Percentiles rank a stretch among this genome's conserved stretches.
Evolutionary conservation across 2,113 vertebrate genomes (phyloP).

Genomic region (Narcine bancroftii): DNA sequence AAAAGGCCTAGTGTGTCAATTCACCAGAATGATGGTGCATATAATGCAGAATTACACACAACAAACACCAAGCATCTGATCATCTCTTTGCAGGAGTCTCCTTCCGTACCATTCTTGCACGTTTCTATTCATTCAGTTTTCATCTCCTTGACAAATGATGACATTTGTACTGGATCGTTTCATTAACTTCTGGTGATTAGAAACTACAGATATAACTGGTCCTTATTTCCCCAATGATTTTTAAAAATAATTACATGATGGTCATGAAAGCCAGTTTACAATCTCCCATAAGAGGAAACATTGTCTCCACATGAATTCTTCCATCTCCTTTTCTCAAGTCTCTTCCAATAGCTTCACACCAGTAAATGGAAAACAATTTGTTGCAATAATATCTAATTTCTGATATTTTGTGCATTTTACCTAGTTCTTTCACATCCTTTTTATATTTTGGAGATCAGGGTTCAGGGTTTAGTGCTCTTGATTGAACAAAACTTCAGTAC

Average conservation of each 20-base stretch:
- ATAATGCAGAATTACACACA: background rate
- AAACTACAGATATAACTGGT: background rate
- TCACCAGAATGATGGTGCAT: background rate
- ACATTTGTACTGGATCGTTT: background rate
- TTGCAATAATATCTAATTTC: background rate
- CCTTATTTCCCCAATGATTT: background rate
- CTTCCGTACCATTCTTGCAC: background rate
- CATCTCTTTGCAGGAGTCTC: background rate
- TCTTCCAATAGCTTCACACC: background rate
- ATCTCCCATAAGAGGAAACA: background rate
- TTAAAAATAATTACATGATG: background rate
- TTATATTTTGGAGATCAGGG: background rate
- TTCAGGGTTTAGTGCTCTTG: background rate
- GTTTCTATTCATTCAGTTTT: background rate
- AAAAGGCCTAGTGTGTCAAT: no score
- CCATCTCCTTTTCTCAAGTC: background rate
- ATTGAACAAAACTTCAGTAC: no score
- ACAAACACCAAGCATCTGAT: background rate
- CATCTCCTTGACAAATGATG: background rate
- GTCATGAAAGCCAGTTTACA: background rate
- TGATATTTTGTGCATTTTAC: background rate
- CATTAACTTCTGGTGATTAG: background rate
- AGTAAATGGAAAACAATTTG: no score
- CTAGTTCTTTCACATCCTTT: background rate
- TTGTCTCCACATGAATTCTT: background rate